Evolutionary conservation across 1,140 invertebrate species (phyloP).

Genomic region (Proales similis): DNA sequence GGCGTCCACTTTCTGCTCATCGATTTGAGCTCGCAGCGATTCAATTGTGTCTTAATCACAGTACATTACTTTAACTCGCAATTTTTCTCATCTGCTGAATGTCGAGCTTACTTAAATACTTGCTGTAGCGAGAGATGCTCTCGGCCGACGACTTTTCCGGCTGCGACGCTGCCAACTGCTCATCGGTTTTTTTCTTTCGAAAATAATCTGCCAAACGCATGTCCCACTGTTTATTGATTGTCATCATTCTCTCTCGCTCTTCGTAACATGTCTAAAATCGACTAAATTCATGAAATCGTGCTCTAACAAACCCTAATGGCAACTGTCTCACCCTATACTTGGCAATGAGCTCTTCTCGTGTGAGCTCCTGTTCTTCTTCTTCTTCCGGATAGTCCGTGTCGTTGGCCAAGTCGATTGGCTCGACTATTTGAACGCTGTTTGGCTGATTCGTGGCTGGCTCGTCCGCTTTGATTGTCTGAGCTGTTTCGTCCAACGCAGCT

Average conservation of each 20-base stretch:
- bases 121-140: slow-evolving; percentile 52
- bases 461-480: no score
- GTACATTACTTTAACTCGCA: slow-evolving; percentile 17
- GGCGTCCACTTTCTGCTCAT: slow-evolving; percentile 4
- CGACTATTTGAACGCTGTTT: neutral
- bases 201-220: slow-evolving; percentile 51
- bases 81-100: neutral
- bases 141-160: slow-evolving; percentile 50
- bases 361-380: slow-evolving; percentile 41
- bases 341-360: slow-evolving; percentile 47
- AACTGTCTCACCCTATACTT: slow-evolving; percentile 46
- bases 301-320: neutral
- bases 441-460: neutral
- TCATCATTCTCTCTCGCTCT: slow-evolving; percentile 46
- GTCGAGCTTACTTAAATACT: slow-evolving; percentile 50
- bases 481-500: no score
- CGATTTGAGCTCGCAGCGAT: slow-evolving; percentile 3
- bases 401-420: slow-evolving; percentile 2
- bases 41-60: slow-evolving; percentile 25
- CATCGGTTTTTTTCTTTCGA: slow-evolving; percentile 50
- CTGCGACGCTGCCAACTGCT: slow-evolving; percentile 42
- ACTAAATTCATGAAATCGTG: neutral
- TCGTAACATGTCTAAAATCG: slow-evolving; percentile 43
- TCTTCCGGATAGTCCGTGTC: slow-evolving; percentile 39
- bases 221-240: slow-evolving; percentile 48